Evolutionary conservation across 2,113 vertebrate species (phyloP).

Genomic region (Kryptolebias marmoratus): DNA sequence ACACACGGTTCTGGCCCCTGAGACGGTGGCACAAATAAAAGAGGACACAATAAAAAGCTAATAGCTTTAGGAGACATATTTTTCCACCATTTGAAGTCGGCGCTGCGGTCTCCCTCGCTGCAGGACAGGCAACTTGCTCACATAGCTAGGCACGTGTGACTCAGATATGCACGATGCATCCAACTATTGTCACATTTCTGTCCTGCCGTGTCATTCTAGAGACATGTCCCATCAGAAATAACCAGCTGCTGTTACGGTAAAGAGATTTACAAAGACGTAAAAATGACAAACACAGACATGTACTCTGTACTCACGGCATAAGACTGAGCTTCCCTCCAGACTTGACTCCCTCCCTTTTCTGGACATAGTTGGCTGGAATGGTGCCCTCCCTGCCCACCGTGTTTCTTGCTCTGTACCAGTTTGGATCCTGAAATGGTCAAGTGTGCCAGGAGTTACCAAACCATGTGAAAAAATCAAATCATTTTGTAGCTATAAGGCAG

Average conservation of each 20-base stretch:
- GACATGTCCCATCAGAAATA: neutral
- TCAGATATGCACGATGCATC: neutral
- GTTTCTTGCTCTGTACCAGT: slow-evolving; percentile 99
- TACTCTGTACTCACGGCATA: slow-evolving; percentile 92
- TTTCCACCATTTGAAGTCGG: slow-evolving; percentile 32
- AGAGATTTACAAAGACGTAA: neutral
- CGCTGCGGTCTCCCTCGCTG: slow-evolving; percentile 9
- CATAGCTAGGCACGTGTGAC: slow-evolving; percentile 2
- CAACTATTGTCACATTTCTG: neutral
- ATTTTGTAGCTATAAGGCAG: neutral
- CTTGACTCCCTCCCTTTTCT: slow-evolving; percentile 97
- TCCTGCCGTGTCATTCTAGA: neutral
- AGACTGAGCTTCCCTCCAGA: slow-evolving; percentile 96
- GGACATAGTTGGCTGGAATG: slow-evolving; percentile 98
- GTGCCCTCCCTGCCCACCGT: slow-evolving; percentile 93
- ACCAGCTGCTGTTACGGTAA: neutral
- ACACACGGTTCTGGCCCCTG: slow-evolving; percentile 34
- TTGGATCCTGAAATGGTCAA: slow-evolving; percentile 86
- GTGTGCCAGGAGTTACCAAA: neutral
- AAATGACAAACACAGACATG: neutral
- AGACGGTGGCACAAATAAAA: slow-evolving; percentile 31
- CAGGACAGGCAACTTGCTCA: slow-evolving; percentile 27
- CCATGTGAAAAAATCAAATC: neutral
- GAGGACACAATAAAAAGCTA: slow-evolving; percentile 17
- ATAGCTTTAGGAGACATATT: slow-evolving; percentile 7